Conservation (phyloP, 2,113 vertebrate genomes). For the Lates calcarifer region DNA sequence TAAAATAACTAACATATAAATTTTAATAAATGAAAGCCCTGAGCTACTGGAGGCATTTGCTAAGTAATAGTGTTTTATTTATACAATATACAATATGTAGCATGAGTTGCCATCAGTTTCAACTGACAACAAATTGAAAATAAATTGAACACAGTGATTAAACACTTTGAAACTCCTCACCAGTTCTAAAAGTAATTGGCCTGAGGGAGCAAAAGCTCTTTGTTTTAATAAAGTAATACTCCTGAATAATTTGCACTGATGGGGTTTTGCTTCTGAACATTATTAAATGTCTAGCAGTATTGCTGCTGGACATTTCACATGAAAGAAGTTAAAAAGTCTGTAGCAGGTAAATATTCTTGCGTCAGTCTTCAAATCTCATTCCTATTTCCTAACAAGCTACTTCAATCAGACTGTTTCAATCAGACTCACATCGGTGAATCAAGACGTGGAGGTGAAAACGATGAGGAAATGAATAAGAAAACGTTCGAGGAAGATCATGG, state of each 20-base stretch:
- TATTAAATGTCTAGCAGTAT: slow-evolving; percentile 4
- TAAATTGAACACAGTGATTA: slow-evolving; percentile 22
- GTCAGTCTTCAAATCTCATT: slow-evolving; percentile 6
- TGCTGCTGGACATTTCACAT: slow-evolving; percentile 31
- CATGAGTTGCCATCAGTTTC: slow-evolving; percentile 6
- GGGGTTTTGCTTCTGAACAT: slow-evolving; percentile 14
- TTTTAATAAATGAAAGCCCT: neutral
- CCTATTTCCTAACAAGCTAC: slow-evolving; percentile 22
- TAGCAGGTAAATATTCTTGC: neutral
- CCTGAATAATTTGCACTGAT: slow-evolving; percentile 21
- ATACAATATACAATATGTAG: too few species aligned
- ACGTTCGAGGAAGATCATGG: neutral
- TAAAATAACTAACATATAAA: neutral
- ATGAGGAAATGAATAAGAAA: too few species aligned
- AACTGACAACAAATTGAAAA: slow-evolving; percentile 31
- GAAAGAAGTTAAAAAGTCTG: neutral
- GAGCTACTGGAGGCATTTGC: neutral
- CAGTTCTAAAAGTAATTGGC: slow-evolving; percentile 30
- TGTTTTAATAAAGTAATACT: slow-evolving; percentile 49
- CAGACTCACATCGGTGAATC: slow-evolving; percentile 12
- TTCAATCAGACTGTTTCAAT: slow-evolving; percentile 22
- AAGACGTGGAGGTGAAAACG: neutral
- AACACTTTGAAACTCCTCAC: slow-evolving; percentile 8
- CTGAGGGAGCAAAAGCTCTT: slow-evolving; percentile 22
- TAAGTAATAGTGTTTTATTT: slow-evolving; percentile 10